Percentiles rank a stretch among this genome's conserved stretches.
Evolutionary conservation across 2,797 vertebrate species (phyloP).

Genomic region (Adrianichthys oophorus): DNA sequence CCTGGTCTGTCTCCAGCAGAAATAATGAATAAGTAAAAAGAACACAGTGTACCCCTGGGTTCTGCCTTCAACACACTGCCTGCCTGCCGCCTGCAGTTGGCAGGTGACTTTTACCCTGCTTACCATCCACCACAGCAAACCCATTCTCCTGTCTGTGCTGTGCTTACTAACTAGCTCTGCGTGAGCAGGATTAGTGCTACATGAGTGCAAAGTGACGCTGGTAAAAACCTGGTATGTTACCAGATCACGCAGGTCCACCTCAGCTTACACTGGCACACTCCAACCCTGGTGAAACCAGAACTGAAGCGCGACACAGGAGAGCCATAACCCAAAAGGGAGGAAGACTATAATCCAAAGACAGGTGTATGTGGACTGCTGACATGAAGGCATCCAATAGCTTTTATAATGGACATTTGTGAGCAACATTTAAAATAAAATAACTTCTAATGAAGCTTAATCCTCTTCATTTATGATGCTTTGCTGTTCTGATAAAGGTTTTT

Average conservation of each 20-base stretch:
- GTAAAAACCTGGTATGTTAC: conserved; percentile 55
- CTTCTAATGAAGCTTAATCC: too few relatives aligned
- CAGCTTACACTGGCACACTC: conserved; percentile 57
- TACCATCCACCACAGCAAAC: conserved; percentile 47
- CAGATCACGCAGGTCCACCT: conserved; percentile 66
- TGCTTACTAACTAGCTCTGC: conserved; percentile 46
- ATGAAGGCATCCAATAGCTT: neutral
- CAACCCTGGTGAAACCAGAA: conserved; percentile 67
- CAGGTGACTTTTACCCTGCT: conserved; percentile 46
- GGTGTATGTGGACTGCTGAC: neutral
- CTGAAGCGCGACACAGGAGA: conserved; percentile 49
- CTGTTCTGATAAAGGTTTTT: too few relatives aligned
- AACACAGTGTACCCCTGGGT: conserved; percentile 74
- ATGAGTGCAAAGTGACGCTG: conserved; percentile 53
- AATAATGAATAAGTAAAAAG: conserved; percentile 78
- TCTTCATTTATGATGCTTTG: too few relatives aligned
- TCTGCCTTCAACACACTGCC: conserved; percentile 61
- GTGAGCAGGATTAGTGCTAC: conserved; percentile 31
- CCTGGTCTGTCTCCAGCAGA: conserved; percentile 63
- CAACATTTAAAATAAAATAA: too few relatives aligned
- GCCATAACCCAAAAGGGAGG: conserved; percentile 37
- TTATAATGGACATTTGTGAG: neutral
- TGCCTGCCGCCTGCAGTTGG: conserved; percentile 53
- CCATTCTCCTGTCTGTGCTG: conserved; percentile 45
- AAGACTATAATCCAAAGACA: conserved; percentile 19